A percentile compares a stretch with the other conserved stretches of the same genome.
These are phyloP conservation scores for Euura saliciscinereae DNA, from an alignment of 1,140 invertebrate genomes.

Conservation along the genomic window DNA sequence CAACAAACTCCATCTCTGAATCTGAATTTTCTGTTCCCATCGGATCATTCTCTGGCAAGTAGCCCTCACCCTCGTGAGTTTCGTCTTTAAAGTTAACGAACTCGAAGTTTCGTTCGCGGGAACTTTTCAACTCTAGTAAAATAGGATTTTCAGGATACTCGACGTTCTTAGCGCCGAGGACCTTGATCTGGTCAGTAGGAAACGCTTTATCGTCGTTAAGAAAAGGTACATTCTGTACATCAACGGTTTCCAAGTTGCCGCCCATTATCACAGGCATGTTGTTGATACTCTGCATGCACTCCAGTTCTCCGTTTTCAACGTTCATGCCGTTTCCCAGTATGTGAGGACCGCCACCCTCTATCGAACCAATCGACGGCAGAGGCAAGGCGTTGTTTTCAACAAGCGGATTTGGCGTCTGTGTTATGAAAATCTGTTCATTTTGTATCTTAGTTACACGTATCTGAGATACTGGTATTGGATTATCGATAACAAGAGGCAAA, in stretches of 20 bases:
- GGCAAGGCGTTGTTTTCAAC: not conserved
- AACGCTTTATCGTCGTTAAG: not conserved
- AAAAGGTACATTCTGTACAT: not conserved
- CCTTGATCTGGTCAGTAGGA: not conserved
- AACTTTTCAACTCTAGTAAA: not conserved
- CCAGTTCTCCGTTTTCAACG: not conserved
- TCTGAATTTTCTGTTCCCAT: not conserved
- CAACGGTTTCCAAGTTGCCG: not conserved
- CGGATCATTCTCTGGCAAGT: slow-evolving; percentile 6
- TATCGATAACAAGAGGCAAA: not conserved
- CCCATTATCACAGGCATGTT: not conserved
- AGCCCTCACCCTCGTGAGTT: not conserved
- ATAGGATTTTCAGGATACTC: not conserved
- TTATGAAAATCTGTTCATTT: not conserved
- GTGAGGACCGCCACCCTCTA: too few species aligned
- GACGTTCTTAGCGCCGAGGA: not conserved
- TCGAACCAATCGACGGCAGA: too few species aligned
- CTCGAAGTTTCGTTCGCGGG: not conserved
- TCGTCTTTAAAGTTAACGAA: slow-evolving; percentile 7
- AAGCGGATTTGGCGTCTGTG: not conserved
- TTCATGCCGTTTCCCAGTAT: not conserved
- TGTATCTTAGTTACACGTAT: not conserved
- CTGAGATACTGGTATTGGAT: not conserved
- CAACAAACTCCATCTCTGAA: not conserved
- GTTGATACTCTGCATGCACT: slow-evolving; percentile 1